Base-by-base conservation (phyloP, 2,888 invertebrate genomes). In the Dicyrtomina minuta region DNA sequence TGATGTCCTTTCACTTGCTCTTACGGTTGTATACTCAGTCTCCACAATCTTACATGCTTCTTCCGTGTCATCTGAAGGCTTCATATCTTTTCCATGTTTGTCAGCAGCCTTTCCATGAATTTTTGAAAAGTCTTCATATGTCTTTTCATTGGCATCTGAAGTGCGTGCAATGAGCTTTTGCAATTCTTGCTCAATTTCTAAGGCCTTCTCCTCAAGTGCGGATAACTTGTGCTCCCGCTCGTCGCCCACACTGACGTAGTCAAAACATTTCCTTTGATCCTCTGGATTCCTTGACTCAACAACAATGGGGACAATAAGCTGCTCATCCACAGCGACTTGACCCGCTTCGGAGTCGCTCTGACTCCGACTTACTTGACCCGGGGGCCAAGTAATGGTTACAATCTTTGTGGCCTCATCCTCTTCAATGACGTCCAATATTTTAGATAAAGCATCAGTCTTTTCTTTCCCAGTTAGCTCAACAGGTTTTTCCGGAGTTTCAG, bases 161-260 rank as follows among this genome's bases (percentile, higher is more conserved):
- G 65, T 65, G 26, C 55, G 55, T 1, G 65, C 65, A 65, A 65
- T 65, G 2, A 65, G 20, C 43, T 65, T 65, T n/a, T 65, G 41
- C 17, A 65, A 24, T 22, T 65, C 65, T n/a, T 20, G 20, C 17
- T 65, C 65, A 39, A 65, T 65, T 43, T 65, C 65, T 13, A 65
- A 15, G 6, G 65, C 65, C 26, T 65, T 65, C 13, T 56, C 65
- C 13, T 65, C 65, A 22, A 65, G 17, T 5, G 65, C 65, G 13
- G 65, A 55, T 4, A 65, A 26, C 26, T 65, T 65, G 17, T 68
- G 60, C 49, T 68, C 60, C 24, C 41, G 49, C 53, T 60, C 68
- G n/a, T 60, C 68, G 24, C 64, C 64, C 20, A 26, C 46, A 26
- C 24, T 24, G 17, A 53, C 53, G 17, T 22, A 65, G n/a, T 55